Percentiles rank a stretch among this genome's conserved stretches.
phyloP scores from a whole-genome alignment of 2,113 vertebrate species.

The Eretmochelys imbricata region DNA sequence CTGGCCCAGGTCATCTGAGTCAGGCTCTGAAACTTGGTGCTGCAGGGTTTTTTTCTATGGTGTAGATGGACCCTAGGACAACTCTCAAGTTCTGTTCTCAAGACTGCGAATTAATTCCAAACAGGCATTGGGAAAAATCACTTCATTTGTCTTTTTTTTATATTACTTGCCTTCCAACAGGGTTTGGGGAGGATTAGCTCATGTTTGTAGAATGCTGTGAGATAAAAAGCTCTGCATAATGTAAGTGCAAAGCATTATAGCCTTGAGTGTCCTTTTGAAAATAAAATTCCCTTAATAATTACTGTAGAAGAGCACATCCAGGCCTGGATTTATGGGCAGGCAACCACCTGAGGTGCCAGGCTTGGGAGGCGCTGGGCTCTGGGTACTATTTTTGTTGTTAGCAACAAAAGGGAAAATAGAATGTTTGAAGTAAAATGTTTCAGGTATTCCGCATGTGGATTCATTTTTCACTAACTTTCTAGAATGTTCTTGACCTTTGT shows the following conservation, averaged over 20 bases:
- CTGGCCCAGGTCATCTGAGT: background rate
- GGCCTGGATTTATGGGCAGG: too few relatives aligned
- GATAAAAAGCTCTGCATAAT: background rate
- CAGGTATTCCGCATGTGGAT: too few relatives aligned
- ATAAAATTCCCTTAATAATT: background rate
- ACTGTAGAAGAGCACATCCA: background rate
- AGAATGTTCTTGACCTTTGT: too few relatives aligned
- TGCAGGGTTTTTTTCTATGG: background rate
- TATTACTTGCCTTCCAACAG: background rate
- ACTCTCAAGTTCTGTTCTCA: background rate
- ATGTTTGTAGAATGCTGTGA: background rate
- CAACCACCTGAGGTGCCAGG: too few relatives aligned
- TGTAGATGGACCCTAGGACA: background rate
- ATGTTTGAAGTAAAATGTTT: too few relatives aligned
- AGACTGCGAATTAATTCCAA: background rate
- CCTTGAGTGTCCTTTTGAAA: background rate
- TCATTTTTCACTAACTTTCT: too few relatives aligned
- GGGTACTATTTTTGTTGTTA: too few relatives aligned
- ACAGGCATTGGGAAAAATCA: background rate
- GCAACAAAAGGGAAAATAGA: too few relatives aligned
- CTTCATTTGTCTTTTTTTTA: background rate
- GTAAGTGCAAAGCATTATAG: background rate
- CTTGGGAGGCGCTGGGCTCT: too few relatives aligned
- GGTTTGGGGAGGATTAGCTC: background rate
- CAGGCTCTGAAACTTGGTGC: background rate